Conservation (phyloP, 1,140 invertebrate genomes). For the Pseudomyrmex dendroicus region DNA sequence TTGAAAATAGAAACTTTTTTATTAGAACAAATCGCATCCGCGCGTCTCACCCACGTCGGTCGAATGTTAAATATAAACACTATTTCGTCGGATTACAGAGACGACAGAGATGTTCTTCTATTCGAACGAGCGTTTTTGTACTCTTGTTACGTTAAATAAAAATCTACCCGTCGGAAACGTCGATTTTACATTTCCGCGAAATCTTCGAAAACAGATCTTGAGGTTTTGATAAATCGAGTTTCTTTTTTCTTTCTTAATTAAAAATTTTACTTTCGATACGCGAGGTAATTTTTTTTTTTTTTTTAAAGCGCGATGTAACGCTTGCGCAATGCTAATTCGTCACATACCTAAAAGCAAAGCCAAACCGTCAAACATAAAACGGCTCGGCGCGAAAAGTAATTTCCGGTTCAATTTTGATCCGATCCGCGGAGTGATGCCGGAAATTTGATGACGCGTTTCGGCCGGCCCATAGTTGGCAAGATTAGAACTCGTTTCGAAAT, state of each 20-base stretch:
- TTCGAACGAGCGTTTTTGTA: too few relatives aligned
- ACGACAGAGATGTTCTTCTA: too few relatives aligned
- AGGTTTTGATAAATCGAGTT: too few relatives aligned
- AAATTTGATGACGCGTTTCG: constrained; percentile 72
- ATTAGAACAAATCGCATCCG: background rate
- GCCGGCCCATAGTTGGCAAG: constrained; percentile 70
- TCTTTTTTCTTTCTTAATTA: too few relatives aligned
- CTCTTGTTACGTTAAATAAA: too few relatives aligned
- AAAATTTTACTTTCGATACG: too few relatives aligned
- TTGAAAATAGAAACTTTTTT: constrained; percentile 31
- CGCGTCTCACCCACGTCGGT: constrained; percentile 5
- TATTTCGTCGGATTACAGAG: too few relatives aligned
- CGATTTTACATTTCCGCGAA: too few relatives aligned
- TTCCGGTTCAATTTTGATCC: constrained; percentile 60
- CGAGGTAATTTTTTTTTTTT: background rate
- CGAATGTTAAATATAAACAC: background rate
- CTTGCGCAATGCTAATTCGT: constrained; percentile 40
- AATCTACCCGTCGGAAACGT: too few relatives aligned
- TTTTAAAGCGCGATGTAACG: background rate
- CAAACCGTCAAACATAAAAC: constrained; percentile 50
- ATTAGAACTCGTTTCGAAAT: constrained; percentile 73
- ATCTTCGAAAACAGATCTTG: too few relatives aligned
- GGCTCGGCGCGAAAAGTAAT: constrained; percentile 57
- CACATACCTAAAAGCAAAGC: constrained; percentile 17
- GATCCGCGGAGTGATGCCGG: constrained; percentile 55